Evolutionary conservation across 2,888 invertebrate genomes (phyloP).

Genomic region (Lithophane ornitopus): DNA sequence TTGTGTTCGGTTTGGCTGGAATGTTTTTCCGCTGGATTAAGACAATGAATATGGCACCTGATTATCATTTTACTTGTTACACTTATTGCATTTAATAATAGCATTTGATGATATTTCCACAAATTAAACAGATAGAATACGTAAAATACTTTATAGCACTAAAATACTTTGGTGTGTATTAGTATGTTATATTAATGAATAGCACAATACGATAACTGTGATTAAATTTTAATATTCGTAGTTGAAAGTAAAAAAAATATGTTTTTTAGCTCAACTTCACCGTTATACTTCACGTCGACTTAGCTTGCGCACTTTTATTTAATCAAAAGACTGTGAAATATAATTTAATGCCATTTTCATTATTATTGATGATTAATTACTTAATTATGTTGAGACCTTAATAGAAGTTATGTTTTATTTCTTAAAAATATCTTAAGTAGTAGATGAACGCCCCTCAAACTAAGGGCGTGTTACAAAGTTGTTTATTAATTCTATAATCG

Average conservation of each 20-base stretch:
- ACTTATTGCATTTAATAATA: constrained; percentile 68
- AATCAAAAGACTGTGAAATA: constrained; percentile 86
- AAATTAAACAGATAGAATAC: constrained; percentile 38
- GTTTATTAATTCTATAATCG: constrained; percentile 76
- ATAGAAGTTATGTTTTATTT: constrained; percentile 72
- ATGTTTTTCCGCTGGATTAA: constrained; percentile 30
- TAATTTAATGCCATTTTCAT: constrained; percentile 85
- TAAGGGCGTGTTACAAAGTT: constrained; percentile 76
- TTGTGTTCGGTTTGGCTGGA: constrained; percentile 46
- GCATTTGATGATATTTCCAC: constrained; percentile 64
- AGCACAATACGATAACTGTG: constrained; percentile 65
- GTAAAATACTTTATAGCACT: constrained; percentile 25
- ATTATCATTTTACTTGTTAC: constrained; percentile 60
- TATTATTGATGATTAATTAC: constrained; percentile 75
- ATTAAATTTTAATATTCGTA: constrained; percentile 59
- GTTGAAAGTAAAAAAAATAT: constrained; percentile 40
- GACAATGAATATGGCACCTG: constrained; percentile 61
- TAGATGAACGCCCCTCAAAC: constrained; percentile 67
- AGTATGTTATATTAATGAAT: constrained; percentile 35
- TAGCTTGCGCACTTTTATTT: constrained; percentile 79
- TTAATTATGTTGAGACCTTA: constrained; percentile 74
- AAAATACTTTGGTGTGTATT: constrained; percentile 18
- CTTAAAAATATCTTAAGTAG: constrained; percentile 69
- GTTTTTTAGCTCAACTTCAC: constrained; percentile 47
- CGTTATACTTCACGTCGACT: constrained; percentile 56